Percentiles rank a stretch among this genome's conserved stretches.
Conservation (phyloP, 1,140 invertebrate genomes). For the Plutomurus gul region DNA sequence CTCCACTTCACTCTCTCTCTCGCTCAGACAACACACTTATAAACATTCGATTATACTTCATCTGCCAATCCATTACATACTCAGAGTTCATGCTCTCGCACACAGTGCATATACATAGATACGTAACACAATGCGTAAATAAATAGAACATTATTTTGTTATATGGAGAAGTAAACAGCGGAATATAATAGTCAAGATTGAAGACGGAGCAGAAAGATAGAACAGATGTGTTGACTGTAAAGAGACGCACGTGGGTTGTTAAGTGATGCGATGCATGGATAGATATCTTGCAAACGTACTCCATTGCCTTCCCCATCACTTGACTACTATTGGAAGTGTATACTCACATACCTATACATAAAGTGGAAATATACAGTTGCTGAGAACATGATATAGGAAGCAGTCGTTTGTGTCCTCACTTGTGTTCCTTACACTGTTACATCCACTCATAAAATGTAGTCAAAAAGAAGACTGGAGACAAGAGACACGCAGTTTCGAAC, state of each 20-base stretch:
- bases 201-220: neutral
- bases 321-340: neutral
- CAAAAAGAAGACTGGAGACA: neutral
- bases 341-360: too few relatives aligned
- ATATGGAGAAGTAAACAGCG: neutral
- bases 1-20: too few relatives aligned
- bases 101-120: too few relatives aligned
- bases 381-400: neutral
- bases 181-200: neutral
- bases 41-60: too few relatives aligned
- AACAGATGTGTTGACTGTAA: conserved; percentile 29
- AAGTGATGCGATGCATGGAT: conserved; percentile 20
- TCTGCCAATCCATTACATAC: too few relatives aligned
- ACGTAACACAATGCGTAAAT: too few relatives aligned
- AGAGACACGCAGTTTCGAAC: neutral
- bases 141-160: neutral
- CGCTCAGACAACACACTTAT: too few relatives aligned
- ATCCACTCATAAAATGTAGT: conserved; percentile 1
- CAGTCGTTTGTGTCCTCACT: neutral
- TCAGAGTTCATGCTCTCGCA: too few relatives aligned
- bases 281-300: neutral
- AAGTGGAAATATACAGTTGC: too few relatives aligned
- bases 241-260: conserved; percentile 23
- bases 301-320: neutral
- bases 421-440: neutral